A percentile compares a stretch with the other conserved stretches of the same genome.
Conservation (phyloP, 2,113 vertebrate genomes). For the Daubentonia madagascariensis region DNA sequence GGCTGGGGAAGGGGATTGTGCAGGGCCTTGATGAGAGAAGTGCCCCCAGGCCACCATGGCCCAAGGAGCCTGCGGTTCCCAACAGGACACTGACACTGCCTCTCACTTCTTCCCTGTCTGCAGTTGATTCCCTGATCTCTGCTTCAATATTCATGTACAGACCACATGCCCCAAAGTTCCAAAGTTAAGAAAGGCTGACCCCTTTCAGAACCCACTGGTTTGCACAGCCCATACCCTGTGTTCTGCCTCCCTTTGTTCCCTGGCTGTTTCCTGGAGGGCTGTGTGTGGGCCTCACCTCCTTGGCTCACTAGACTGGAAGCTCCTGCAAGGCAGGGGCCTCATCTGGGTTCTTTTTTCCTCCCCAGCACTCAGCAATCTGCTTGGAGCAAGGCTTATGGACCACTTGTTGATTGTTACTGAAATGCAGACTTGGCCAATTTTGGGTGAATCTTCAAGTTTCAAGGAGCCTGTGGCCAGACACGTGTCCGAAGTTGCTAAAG, state of each 20-base stretch:
- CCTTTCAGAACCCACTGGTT: neutral
- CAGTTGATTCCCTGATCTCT: neutral
- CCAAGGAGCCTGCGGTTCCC: neutral
- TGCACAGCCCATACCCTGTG: neutral
- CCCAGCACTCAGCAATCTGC: neutral
- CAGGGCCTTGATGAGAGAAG: neutral
- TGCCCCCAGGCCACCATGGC: neutral
- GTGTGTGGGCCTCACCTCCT: neutral
- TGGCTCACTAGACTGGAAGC: neutral
- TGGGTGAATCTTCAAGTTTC: conserved; percentile 23
- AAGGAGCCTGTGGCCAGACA: neutral
- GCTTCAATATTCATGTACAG: neutral
- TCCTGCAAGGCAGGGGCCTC: neutral
- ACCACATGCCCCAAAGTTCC: neutral
- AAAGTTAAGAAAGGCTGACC: no score
- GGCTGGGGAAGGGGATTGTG: neutral
- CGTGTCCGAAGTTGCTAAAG: neutral
- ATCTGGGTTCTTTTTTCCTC: neutral
- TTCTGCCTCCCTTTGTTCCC: neutral
- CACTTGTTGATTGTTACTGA: neutral
- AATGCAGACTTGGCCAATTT: neutral
- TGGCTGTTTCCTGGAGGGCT: neutral
- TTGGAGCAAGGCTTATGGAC: neutral
- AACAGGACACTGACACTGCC: neutral
- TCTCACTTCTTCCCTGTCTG: no score